A percentile compares a stretch with the other conserved stretches of the same genome.
phyloP scores from a whole-genome alignment of 2,797 vertebrate genomes.

The Merluccius polli region DNA sequence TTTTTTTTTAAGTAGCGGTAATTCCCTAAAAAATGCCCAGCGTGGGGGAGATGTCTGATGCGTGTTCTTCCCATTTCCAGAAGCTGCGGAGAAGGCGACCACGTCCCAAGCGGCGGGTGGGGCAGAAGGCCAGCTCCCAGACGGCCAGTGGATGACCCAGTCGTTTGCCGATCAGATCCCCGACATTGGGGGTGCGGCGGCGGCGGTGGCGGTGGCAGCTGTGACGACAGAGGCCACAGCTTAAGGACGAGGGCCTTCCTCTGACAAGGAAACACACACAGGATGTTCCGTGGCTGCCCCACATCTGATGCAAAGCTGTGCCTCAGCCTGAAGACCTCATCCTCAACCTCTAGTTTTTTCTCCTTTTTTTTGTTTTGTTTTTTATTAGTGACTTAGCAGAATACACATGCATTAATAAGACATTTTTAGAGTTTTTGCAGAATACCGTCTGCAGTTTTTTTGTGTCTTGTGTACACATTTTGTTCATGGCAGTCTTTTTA shows the following conservation, averaged over 20 bases:
- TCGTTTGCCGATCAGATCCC: constrained; percentile 84
- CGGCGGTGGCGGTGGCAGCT: constrained; percentile 27
- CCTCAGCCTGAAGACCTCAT: constrained; percentile 14
- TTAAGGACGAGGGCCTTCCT: background rate
- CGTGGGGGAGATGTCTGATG: background rate
- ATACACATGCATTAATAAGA: constrained; percentile 40
- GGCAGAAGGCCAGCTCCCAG: constrained; percentile 66
- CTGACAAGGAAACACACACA: constrained; percentile 24
- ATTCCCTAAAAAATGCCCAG: too few relatives aligned
- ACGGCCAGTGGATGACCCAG: constrained; percentile 86
- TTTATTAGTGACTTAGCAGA: constrained; percentile 43
- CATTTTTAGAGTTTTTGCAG: constrained; percentile 41
- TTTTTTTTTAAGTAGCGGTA: too few relatives aligned
- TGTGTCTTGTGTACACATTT: constrained; percentile 16
- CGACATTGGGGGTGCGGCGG: constrained; percentile 66
- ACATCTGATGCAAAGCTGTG: constrained; percentile 25
- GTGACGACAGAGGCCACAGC: constrained; percentile 9
- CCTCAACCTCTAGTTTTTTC: constrained; percentile 36
- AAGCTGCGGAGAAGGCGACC: constrained; percentile 55
- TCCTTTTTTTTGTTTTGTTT: constrained; percentile 24
- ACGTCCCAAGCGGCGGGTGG: constrained; percentile 45
- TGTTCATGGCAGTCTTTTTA: constrained; percentile 48
- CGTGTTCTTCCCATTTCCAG: constrained; percentile 29
- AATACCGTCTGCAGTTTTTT: constrained; percentile 44
- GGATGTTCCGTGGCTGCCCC: constrained; percentile 13